Evolutionary conservation across 2,888 invertebrate genomes (phyloP), one percentile per base, ranked within the genome.

Genomic region (Nomada goodeniana): DNA sequence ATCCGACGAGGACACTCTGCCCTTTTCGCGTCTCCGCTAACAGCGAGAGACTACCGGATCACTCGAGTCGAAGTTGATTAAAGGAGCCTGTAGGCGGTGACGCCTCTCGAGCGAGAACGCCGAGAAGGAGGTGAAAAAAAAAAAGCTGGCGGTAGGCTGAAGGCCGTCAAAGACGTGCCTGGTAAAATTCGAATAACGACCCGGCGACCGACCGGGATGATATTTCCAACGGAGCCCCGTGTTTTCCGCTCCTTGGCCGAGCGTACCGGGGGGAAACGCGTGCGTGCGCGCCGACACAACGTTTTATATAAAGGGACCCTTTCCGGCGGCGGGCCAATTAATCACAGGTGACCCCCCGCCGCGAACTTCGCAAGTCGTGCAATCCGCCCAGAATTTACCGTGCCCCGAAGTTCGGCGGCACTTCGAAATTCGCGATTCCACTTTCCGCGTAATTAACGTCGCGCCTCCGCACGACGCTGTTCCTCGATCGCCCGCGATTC

Each of bases 21-120:
- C 79, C 79, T 87, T 76, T 87, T 64, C 74, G 65, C 23, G 65
- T 68, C 74, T 70, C 74, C 59, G 61, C 13, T 69, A 77, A 72
- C 71, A 86, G 65, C 72, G 67, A 64, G 73, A 50, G 72, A 47
- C 68, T 29, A 29, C 42, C 7, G 55, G 55, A 82, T 77, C 75
- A 63, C 29, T 68, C 78, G 68, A 83, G 67, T 73, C 60, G 67
- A 87, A 84, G 70, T 88, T 82, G 73, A 88, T 87, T 84, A 81
- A 87, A 86, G 60, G 73, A 73, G 65, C 65, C 72, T 65, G 76
- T 80, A 76, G 85, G 52, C 83, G 68, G 18, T 29, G 60, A 60
- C 59, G 57, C 70, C 55, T 72, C 76, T 73, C 13, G 23, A 53
- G 55, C 59, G 79, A 74, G 55, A 53, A 73, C 50, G 20, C 13